Percentiles rank a stretch among this genome's conserved stretches.
These are phyloP conservation scores for Neosalanx taihuensis DNA, from an alignment of 2,797 vertebrate species.

Conservation along the genomic window DNA sequence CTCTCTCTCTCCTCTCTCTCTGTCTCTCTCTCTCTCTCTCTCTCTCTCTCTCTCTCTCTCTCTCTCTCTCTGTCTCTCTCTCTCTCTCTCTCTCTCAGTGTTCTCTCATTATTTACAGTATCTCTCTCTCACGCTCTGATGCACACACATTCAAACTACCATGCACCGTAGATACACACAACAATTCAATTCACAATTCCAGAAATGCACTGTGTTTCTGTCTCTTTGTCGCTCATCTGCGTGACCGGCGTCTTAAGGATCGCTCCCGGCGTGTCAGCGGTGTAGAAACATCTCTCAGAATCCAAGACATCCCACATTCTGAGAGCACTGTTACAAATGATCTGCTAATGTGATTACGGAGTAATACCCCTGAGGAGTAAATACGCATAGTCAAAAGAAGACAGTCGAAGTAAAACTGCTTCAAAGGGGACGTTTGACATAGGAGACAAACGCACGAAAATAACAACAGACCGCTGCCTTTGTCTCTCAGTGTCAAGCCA, in stretches of 20 bases:
- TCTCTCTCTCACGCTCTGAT: conserved; percentile 26
- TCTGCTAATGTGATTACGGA: conserved; percentile 57
- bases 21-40: not conserved
- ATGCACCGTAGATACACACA: conserved; percentile 39
- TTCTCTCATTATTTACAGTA: too few relatives aligned
- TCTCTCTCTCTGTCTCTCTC: conserved; percentile 8
- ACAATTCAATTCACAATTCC: conserved; percentile 38
- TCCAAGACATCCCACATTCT: conserved; percentile 39
- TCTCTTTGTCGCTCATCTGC: conserved; percentile 34
- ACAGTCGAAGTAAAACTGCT: conserved; percentile 17
- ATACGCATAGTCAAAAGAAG: conserved; percentile 18
- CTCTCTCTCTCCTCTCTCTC: not conserved
- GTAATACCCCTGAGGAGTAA: conserved; percentile 31
- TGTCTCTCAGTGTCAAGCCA: conserved; percentile 23
- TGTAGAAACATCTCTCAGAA: conserved; percentile 40
- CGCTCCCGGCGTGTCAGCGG: conserved; percentile 29
- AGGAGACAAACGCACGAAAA: not conserved
- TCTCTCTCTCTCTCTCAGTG: conserved; percentile 21
- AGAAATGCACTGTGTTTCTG: conserved; percentile 23
- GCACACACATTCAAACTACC: conserved; percentile 24
- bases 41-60: conserved; percentile 24
- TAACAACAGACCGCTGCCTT: conserved; percentile 16
- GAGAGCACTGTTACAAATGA: conserved; percentile 54
- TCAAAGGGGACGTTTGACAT: conserved; percentile 32
- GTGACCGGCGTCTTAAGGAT: conserved; percentile 30